These are phyloP conservation scores for Drosophila suboccidentalis DNA, from an alignment of 2,888 invertebrate genomes.

Conservation along the genomic window DNA sequence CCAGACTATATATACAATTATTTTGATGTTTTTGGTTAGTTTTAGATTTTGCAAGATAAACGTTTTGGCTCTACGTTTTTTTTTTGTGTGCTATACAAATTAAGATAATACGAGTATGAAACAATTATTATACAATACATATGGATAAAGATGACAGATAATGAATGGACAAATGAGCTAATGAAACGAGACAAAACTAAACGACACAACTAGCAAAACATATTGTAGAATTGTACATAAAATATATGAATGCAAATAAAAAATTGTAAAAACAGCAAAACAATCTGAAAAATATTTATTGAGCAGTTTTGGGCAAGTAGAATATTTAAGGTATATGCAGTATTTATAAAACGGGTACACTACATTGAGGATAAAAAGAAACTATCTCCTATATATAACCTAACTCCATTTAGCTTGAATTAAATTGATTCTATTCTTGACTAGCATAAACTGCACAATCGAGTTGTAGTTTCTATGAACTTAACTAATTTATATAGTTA, in stretches of 20 bases:
- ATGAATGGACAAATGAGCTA: constrained; percentile 62
- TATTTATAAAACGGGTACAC: too few relatives aligned
- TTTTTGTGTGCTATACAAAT: constrained; percentile 54
- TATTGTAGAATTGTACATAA: constrained; percentile 76
- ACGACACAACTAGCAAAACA: constrained; percentile 42
- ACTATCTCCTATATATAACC: not conserved
- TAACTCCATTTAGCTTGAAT: not conserved
- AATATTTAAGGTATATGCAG: not conserved
- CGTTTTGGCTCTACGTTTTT: constrained; percentile 18
- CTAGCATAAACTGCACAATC: not conserved
- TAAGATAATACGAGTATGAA: constrained; percentile 41
- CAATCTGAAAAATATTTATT: not conserved
- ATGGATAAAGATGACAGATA: constrained; percentile 37
- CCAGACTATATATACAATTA: constrained; percentile 2
- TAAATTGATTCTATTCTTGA: not conserved
- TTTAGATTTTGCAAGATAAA: constrained; percentile 19
- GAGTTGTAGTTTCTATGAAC: not conserved
- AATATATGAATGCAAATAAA: constrained; percentile 77
- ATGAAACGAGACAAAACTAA: constrained; percentile 47
- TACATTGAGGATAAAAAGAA: not conserved
- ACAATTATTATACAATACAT: constrained; percentile 48
- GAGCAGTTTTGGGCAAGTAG: not conserved
- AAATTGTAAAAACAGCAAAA: constrained; percentile 62
- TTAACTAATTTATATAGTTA: not conserved
- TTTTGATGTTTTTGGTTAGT: constrained; percentile 16